phyloP scores from a whole-genome alignment of 2,797 vertebrate species.

The Centropyge bicolor region DNA sequence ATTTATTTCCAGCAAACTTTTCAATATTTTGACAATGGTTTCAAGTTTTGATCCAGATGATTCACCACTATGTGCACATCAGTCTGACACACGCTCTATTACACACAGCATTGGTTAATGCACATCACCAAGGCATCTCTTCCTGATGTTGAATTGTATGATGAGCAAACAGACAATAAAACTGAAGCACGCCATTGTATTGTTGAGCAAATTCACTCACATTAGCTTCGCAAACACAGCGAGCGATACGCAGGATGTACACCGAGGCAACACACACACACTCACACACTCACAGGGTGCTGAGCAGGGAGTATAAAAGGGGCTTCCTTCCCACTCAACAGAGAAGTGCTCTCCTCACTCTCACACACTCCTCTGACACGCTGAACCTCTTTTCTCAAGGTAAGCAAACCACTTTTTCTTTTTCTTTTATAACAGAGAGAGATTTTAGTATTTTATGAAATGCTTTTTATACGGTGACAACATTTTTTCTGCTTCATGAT shows the following conservation, averaged over 20 bases:
- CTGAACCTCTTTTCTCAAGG: conserved; percentile 72
- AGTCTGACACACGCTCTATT: not conserved
- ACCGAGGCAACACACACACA: conserved; percentile 36
- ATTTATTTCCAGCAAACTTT: not conserved
- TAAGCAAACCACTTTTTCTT: conserved; percentile 59
- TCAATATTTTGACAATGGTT: conserved; percentile 4
- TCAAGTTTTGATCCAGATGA: conserved; percentile 13
- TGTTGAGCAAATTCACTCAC: conserved; percentile 36
- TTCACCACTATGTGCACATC: not conserved
- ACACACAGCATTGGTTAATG: not conserved
- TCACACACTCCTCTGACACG: conserved; percentile 66
- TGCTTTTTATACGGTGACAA: not conserved
- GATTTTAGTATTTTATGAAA: not conserved
- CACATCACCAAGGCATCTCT: conserved; percentile 17
- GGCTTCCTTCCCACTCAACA: conserved; percentile 75
- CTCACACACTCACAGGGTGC: conserved; percentile 58
- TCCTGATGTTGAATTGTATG: conserved; percentile 43
- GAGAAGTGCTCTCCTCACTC: conserved; percentile 75
- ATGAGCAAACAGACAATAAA: conserved; percentile 71
- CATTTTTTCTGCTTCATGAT: conserved; percentile 1
- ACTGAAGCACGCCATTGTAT: conserved; percentile 17
- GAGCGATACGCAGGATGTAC: conserved; percentile 51
- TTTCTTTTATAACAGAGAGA: not conserved
- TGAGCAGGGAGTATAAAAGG: conserved; percentile 83
- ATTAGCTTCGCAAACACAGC: conserved; percentile 37